Evolutionary conservation across 2,113 vertebrate genomes (phyloP).

Genomic region (Xenus cinereus): DNA sequence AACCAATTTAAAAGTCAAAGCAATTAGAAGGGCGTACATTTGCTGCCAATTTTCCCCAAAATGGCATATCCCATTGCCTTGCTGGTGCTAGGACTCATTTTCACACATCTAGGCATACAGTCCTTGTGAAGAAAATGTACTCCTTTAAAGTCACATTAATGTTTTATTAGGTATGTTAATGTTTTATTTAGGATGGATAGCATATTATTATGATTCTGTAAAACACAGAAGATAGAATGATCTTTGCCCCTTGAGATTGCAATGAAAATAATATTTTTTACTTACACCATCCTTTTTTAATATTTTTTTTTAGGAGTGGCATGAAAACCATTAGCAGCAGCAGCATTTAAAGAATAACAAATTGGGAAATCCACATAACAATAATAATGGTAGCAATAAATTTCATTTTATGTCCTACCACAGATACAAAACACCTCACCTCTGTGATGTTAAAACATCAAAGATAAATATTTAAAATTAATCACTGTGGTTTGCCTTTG

Average conservation of each 20-base stretch:
- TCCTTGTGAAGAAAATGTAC: background rate
- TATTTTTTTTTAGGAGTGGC: background rate
- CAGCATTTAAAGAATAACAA: background rate
- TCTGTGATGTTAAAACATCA: background rate
- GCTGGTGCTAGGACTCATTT: background rate
- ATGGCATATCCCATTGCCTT: background rate
- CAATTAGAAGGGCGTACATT: background rate
- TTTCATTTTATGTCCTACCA: background rate
- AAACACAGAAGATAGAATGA: background rate
- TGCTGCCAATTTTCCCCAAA: background rate
- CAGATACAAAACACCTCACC: background rate
- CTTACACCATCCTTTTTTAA: background rate
- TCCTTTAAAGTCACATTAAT: background rate
- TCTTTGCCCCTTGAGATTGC: background rate
- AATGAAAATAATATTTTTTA: background rate
- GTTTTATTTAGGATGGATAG: background rate
- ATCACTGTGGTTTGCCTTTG: background rate
- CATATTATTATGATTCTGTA: background rate
- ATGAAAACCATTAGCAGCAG: background rate
- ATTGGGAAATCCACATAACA: background rate
- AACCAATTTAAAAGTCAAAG: background rate
- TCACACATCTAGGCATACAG: background rate
- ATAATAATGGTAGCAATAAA: background rate
- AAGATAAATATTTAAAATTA: background rate
- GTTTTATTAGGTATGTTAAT: background rate